Conservation (phyloP, 2,797 vertebrate genomes). For the Falco rusticolus region DNA sequence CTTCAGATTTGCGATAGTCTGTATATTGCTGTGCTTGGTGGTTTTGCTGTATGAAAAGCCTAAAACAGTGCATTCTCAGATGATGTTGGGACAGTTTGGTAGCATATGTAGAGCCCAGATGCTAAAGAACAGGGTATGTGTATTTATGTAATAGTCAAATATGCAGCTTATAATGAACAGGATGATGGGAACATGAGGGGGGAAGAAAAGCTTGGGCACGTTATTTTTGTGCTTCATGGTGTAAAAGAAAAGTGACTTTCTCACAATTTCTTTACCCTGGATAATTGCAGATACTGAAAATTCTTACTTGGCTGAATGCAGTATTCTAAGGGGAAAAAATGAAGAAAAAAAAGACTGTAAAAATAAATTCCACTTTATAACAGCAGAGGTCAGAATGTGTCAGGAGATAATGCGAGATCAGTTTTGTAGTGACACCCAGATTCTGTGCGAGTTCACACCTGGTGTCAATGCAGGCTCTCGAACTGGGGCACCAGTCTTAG, state of each 20-base stretch:
- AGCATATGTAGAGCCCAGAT: background rate
- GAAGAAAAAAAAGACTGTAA: background rate
- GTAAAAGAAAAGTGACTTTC: background rate
- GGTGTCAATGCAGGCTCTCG: accelerated
- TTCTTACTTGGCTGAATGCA: background rate
- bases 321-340: background rate
- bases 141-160: background rate
- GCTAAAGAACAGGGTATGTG: background rate
- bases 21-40: background rate
- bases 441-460: background rate
- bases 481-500: background rate
- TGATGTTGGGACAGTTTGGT: background rate
- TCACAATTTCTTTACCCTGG: background rate
- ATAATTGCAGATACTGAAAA: background rate
- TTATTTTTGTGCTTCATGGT: background rate
- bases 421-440: background rate
- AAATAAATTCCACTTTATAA: constrained; percentile 65
- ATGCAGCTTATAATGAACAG: background rate
- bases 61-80: background rate
- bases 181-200: background rate
- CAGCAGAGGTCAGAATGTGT: constrained; percentile 77
- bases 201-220: background rate
- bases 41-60: background rate
- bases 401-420: background rate
- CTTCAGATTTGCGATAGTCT: background rate